Evolutionary conservation across 2,888 invertebrate species (phyloP).

Genomic region (Morpho achilles): DNA sequence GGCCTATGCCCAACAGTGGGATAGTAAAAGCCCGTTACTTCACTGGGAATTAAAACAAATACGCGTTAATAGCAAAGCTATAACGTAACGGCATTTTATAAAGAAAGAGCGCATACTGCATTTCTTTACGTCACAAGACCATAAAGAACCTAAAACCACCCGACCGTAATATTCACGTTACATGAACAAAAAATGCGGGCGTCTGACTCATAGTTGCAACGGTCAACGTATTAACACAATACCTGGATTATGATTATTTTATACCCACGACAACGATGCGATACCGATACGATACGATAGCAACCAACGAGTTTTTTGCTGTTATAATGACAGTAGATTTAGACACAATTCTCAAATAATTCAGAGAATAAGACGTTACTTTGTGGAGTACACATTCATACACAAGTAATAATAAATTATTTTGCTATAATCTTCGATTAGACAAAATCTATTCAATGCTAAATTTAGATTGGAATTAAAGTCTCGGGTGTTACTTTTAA

Average conservation of each 20-base stretch:
- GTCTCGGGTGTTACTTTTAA: no score
- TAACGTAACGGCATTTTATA: background rate
- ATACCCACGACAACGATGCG: background rate
- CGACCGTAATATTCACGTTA: slow-evolving; percentile 8
- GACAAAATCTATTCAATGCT: no score
- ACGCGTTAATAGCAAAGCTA: background rate
- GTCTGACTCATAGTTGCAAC: slow-evolving; percentile 13
- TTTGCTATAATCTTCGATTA: no score
- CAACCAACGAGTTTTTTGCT: background rate
- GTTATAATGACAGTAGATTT: background rate
- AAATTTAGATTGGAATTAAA: no score
- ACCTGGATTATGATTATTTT: background rate
- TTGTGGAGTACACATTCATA: no score
- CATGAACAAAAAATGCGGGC: slow-evolving; percentile 10
- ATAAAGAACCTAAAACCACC: slow-evolving; percentile 5
- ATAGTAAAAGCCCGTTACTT: no score
- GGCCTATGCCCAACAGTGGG: no score
- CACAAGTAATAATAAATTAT: no score
- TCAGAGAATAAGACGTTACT: no score
- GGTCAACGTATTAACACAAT: slow-evolving; percentile 11
- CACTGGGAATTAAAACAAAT: no score
- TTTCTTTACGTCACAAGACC: slow-evolving; percentile 10
- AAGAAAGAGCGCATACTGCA: slow-evolving; percentile 9
- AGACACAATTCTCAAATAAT: no score
- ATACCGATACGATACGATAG: background rate